Conservation (phyloP, 1,140 invertebrate genomes). For the Drosophila kikkawai region DNA sequence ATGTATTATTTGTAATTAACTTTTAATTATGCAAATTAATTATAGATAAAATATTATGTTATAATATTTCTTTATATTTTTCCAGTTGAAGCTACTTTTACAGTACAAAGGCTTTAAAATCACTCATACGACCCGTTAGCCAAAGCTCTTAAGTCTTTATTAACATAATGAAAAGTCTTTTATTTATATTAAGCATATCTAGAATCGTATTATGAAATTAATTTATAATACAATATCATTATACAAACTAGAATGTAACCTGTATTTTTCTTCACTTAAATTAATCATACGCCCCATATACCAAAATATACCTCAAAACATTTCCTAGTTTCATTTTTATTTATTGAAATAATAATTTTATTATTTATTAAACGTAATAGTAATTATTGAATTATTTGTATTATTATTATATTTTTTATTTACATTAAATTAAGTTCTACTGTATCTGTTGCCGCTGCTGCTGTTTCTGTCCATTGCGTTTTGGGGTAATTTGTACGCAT, state of each 20-base stretch:
- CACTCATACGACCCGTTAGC: background rate
- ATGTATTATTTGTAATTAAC: background rate
- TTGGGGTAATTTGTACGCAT: constrained; percentile 77
- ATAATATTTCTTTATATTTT: background rate
- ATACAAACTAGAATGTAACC: too few species aligned
- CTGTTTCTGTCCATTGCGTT: constrained; percentile 63
- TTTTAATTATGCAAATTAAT: background rate
- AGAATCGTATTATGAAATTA: too few species aligned
- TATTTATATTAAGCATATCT: background rate
- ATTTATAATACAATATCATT: too few species aligned
- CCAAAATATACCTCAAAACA: background rate
- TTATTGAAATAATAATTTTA: background rate
- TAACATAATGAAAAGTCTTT: background rate
- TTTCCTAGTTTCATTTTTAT: background rate
- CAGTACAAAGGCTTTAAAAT: background rate
- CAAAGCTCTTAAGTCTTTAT: fast-evolving
- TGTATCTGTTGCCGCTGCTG: constrained; percentile 52
- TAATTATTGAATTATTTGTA: background rate
- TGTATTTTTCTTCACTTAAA: background rate
- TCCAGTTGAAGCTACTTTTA: background rate
- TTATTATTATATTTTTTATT: background rate
- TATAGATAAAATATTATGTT: background rate
- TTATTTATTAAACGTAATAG: background rate
- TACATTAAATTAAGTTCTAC: background rate
- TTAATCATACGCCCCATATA: background rate